Percentiles rank a stretch among this genome's conserved stretches.
phyloP scores from a whole-genome alignment of 2,113 vertebrate species.

The Saccopteryx leptura region DNA sequence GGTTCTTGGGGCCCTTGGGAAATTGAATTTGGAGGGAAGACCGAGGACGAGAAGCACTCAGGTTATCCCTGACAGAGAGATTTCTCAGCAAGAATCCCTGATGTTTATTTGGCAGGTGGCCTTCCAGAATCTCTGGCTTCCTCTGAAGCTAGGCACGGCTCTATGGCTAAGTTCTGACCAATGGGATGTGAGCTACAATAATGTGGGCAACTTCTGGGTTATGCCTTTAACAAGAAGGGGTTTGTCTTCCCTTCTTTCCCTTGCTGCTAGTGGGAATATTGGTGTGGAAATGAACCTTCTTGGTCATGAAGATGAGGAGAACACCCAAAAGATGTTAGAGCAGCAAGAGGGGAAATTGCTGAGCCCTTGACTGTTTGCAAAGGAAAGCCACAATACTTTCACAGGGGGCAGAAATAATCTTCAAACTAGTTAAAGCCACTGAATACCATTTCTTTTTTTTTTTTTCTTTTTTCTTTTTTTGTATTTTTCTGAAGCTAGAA shows the following conservation, averaged over 20 bases:
- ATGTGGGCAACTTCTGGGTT: background rate
- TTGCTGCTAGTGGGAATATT: background rate
- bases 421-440: background rate
- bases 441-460: background rate
- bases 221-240: background rate
- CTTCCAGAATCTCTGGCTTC: background rate
- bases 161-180: background rate
- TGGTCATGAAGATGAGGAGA: background rate
- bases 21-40: background rate
- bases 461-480: too few relatives aligned
- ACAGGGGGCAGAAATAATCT: background rate
- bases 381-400: background rate
- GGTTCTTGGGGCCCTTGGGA: background rate
- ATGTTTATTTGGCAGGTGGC: background rate
- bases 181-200: background rate
- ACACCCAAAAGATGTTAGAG: background rate
- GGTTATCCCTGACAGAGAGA: background rate
- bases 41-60: background rate
- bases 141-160: background rate
- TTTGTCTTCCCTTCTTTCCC: background rate
- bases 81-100: background rate
- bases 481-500: too few relatives aligned
- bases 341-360: background rate
- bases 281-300: background rate
- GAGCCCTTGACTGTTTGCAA: background rate